Evolutionary conservation across 2,888 invertebrate genomes (phyloP).

Genomic region (Parascotia fuliginaria): DNA sequence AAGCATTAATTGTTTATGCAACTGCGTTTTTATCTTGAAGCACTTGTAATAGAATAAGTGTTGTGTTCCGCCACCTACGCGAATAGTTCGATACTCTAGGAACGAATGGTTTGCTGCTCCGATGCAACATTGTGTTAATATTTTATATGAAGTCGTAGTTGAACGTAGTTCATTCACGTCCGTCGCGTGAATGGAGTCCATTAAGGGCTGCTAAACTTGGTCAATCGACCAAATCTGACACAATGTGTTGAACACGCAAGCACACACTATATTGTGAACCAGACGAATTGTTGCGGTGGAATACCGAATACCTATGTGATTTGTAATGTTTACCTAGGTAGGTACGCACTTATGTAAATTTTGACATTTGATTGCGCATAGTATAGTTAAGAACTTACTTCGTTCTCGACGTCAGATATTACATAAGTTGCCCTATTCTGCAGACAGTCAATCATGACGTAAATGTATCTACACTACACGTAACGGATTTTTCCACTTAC

Average conservation of each 20-base stretch:
- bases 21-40: slow-evolving; percentile 22
- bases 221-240: slow-evolving; percentile 69
- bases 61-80: slow-evolving; percentile 46
- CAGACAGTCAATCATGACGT: slow-evolving; percentile 1
- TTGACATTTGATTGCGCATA: slow-evolving; percentile 20
- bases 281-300: slow-evolving; percentile 42
- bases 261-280: slow-evolving; percentile 16
- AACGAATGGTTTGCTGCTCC: slow-evolving; percentile 49
- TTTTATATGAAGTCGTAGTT: slow-evolving; percentile 53
- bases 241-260: slow-evolving; percentile 65
- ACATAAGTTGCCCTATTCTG: slow-evolving; percentile 7
- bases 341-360: too few species aligned
- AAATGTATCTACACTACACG: slow-evolving; percentile 6
- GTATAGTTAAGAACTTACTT: neutral
- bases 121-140: slow-evolving; percentile 47
- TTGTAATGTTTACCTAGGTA: slow-evolving; percentile 28
- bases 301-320: too few species aligned
- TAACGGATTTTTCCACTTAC: slow-evolving; percentile 32
- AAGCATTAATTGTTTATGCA: slow-evolving; percentile 19
- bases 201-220: slow-evolving; percentile 76
- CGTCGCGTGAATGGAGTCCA: slow-evolving; percentile 55
- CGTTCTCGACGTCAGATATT: neutral
- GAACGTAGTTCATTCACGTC: slow-evolving; percentile 63
- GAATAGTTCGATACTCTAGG: slow-evolving; percentile 29
- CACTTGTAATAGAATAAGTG: slow-evolving; percentile 33